phyloP scores from a whole-genome alignment of 2,888 invertebrate genomes.

The Peribatodes rhomboidaria region DNA sequence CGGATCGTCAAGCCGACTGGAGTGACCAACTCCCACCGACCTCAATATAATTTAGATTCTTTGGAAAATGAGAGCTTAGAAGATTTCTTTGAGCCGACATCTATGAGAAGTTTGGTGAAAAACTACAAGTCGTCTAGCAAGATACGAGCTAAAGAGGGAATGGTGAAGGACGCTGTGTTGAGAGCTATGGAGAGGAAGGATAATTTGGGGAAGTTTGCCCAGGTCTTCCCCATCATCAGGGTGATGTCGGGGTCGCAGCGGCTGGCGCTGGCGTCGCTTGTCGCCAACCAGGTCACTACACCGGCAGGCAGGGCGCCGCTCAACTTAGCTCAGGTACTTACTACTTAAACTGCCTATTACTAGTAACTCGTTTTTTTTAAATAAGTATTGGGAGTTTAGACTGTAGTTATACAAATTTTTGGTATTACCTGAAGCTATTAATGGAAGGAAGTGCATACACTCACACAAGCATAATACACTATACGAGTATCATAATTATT shows the following conservation, averaged over 20 bases:
- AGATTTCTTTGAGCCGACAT: constrained; percentile 61
- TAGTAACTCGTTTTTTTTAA: too few species aligned
- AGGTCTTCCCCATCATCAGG: constrained; percentile 88
- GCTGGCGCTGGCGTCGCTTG: constrained; percentile 87
- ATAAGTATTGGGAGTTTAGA: too few species aligned
- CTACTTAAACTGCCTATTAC: not conserved
- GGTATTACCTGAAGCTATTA: too few species aligned
- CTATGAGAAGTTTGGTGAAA: constrained; percentile 60
- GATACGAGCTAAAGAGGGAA: constrained; percentile 74
- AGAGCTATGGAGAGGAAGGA: constrained; percentile 87
- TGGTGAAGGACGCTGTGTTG: constrained; percentile 83
- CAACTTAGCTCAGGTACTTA: constrained; percentile 86
- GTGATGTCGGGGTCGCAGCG: constrained; percentile 88
- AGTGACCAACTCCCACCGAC: constrained; percentile 79
- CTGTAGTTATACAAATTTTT: too few species aligned
- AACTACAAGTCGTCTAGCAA: constrained; percentile 68
- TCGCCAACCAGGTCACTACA: constrained; percentile 87
- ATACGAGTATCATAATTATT: too few species aligned
- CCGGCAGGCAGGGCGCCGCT: constrained; percentile 83
- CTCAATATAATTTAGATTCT: constrained; percentile 80
- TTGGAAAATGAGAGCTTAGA: constrained; percentile 72
- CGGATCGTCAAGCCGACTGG: constrained; percentile 70
- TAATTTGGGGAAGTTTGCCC: constrained; percentile 87
- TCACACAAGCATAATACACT: too few species aligned
- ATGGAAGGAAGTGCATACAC: too few species aligned